Percentiles rank a stretch among this genome's conserved stretches.
phyloP scores from a whole-genome alignment of 2,113 vertebrate species.

The Paramisgurnus dabryanus region DNA sequence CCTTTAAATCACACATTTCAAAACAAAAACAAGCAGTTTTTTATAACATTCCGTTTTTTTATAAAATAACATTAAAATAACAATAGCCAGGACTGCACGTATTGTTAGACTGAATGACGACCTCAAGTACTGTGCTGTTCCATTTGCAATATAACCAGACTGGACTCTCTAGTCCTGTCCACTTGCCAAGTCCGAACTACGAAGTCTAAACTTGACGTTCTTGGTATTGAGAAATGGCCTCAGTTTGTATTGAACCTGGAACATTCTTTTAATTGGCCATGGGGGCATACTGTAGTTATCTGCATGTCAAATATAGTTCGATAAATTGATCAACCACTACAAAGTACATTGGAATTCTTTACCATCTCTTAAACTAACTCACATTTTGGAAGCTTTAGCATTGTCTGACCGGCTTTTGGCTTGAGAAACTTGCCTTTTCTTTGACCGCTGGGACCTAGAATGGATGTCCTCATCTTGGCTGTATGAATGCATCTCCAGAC shows the following conservation, averaged over 20 bases:
- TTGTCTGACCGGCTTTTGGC: constrained; percentile 29
- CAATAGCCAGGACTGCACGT: too few relatives aligned
- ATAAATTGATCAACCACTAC: background rate
- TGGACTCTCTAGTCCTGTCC: too few relatives aligned
- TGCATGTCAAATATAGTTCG: background rate
- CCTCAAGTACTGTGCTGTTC: too few relatives aligned
- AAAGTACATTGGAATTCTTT: background rate
- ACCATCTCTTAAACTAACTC: background rate
- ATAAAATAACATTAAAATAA: too few relatives aligned
- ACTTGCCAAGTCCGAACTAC: too few relatives aligned
- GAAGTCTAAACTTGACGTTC: too few relatives aligned
- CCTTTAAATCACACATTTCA: too few relatives aligned
- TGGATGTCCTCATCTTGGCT: constrained; percentile 17
- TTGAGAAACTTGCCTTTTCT: background rate
- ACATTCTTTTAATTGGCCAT: background rate
- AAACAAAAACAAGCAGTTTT: too few relatives aligned
- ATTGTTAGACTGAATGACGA: too few relatives aligned
- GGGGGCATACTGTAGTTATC: background rate
- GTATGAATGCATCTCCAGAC: background rate
- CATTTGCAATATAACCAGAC: too few relatives aligned
- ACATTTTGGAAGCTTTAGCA: background rate
- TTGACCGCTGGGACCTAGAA: background rate
- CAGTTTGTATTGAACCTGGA: background rate
- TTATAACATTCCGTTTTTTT: too few relatives aligned
- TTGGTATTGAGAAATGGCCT: too few relatives aligned